phyloP scores from a whole-genome alignment of 2,113 vertebrate species.

The Progne subis region DNA sequence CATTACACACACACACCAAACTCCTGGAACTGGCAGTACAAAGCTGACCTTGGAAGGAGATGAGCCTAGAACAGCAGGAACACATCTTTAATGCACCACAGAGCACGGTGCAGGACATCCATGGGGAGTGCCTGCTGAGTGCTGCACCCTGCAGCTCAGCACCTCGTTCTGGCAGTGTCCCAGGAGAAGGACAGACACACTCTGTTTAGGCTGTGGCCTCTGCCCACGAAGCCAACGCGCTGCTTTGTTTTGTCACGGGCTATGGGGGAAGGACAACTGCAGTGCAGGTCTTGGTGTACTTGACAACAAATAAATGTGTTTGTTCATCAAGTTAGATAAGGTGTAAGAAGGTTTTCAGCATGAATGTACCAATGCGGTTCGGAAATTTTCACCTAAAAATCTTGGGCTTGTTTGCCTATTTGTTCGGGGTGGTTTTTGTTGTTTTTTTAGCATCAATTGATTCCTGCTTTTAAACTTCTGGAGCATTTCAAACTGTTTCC shows the following conservation, averaged over 20 bases:
- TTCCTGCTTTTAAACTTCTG: conserved; percentile 81
- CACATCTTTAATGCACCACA: not conserved
- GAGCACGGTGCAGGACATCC: fast-evolving
- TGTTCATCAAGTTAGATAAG: not conserved
- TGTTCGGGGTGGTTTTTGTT: not conserved
- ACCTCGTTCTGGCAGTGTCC: fast-evolving
- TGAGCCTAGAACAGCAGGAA: not conserved
- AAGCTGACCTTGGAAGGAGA: not conserved
- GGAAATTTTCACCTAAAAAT: conserved; percentile 39
- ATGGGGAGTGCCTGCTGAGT: fast-evolving
- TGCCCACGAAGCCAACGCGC: not conserved
- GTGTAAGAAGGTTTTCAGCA: not conserved
- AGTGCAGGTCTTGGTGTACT: not conserved
- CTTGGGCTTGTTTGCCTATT: not conserved
- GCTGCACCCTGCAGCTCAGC: not conserved
- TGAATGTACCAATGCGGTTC: not conserved
- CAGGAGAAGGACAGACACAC: not conserved
- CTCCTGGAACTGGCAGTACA: not conserved
- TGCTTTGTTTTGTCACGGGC: not conserved
- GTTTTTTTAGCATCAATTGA: conserved; percentile 69
- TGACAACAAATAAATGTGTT: not conserved
- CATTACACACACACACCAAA: not conserved
- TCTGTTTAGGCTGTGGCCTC: not conserved
- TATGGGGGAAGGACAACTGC: not conserved
- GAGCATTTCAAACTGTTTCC: conserved; percentile 77